Evolutionary conservation across 1,140 invertebrate genomes (phyloP), one percentile per base, ranked within the genome.

Genomic region (Himalopsyche phryganea): DNA sequence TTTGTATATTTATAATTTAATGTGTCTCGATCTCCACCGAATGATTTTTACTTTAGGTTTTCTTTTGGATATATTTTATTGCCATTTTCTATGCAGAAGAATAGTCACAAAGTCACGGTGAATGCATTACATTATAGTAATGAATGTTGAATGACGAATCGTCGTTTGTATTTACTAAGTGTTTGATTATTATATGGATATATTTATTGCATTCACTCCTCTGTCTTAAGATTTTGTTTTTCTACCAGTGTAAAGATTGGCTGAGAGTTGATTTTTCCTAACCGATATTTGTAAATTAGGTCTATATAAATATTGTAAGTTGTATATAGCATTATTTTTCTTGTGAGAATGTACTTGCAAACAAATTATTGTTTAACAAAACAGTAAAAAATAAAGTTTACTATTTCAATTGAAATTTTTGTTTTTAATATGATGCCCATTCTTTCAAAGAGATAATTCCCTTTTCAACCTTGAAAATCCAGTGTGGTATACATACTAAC

Each of bases 1-100:
- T 62, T 63, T 63, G 61, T 63, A 63, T 63, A 63, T 63, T 63
- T 63, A 58, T 63, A 63, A 59, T 63, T 58, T 63, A 63, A 57
- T 55, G 56, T 63, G 20, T 60, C 61, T 63, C 53, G 61, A 63
- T 63, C 61, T 63, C 61, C 61, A 63, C 61, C 61, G 61, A 63
- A 57, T 53, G 61, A 63, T 63, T 63, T 53, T 54, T 60, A 51
- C 40, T 63, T 32, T 60, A 63, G 57, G 57, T 52, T 28, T 28
- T 28, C 48, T 62, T 63, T 63, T 56, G 61, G 53, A 60, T 63
- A 41, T 63, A 60, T 63, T 59, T 63, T 58, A 54, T 60, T 59
- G 61, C 61, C 61, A 63, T 63, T 59, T 59, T 59, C 35, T 47
- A 60, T 49, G 53, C 57, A 63, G 51, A 63, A 63, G 52, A 63